These are phyloP conservation scores for Columba livia DNA, from an alignment of 2,113 vertebrate genomes.

Conservation along the genomic window DNA sequence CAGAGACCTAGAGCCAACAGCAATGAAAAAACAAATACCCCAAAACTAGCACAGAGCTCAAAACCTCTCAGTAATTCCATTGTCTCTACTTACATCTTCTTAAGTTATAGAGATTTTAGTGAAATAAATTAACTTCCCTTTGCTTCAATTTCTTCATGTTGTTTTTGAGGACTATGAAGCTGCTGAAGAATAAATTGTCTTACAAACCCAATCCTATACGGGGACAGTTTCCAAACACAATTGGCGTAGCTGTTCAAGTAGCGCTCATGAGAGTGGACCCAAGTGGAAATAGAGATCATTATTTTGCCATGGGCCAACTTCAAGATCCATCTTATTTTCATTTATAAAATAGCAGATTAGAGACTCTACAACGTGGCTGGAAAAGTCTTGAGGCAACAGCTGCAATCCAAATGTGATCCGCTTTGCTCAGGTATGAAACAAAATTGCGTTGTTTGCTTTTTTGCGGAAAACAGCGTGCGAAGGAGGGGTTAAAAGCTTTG, in stretches of 20 bases:
- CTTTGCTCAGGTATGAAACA: background rate
- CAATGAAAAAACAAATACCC: background rate
- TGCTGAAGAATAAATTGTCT: background rate
- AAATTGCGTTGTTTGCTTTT: background rate
- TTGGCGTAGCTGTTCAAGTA: background rate
- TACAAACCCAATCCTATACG: background rate
- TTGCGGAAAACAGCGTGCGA: fast-evolving
- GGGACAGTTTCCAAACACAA: background rate
- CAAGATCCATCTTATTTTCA: background rate
- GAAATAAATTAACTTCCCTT: background rate
- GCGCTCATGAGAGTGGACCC: background rate
- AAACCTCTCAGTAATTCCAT: background rate
- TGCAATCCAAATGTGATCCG: fast-evolving
- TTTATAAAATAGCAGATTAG: background rate
- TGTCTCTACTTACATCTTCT: background rate
- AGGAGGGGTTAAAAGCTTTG: background rate
- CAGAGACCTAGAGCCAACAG: background rate
- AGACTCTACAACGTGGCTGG: background rate
- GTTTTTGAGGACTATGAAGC: background rate
- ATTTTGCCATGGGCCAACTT: background rate
- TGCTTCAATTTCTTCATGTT: background rate
- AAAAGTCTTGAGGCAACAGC: background rate
- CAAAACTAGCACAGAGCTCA: background rate
- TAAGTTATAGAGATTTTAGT: background rate
- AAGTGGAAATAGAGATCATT: background rate